Base-by-base conservation (phyloP, 2,113 vertebrate species). In the Channa maculata region DNA sequence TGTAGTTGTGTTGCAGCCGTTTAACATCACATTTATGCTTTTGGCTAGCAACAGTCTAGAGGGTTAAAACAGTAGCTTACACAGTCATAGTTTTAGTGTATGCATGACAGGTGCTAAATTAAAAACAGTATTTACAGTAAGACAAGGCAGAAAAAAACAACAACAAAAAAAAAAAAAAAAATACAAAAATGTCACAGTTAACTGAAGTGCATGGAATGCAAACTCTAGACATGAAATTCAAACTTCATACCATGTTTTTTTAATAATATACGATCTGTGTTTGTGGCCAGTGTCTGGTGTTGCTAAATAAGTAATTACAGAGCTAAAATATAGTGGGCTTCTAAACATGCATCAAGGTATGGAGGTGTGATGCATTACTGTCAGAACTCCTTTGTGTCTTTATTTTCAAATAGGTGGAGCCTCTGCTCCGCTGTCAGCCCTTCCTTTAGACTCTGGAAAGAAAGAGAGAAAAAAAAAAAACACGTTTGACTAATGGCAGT, bases 31-130 rank as follows among this genome's bases (percentile, higher is more conserved):
- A 86, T 79, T 80, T 79, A 78, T 55, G 92, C 87, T 79, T 89
- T 89, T 87, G 91, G 91, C 90, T 86, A 90, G 80, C 92, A 91
- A 94, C 88, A 89, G 88, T 90, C 89, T 91, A 82, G 79, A 75
- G 79, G 82, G 91, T 94, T 94, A 92, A 93, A 94, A 95, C 94
- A 94, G 95, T 95, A 95, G 94, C 94, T 94, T 94, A 95, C 94
- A 94, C 93, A 81, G 88, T 92, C 90, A 90, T 86, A 90, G 83
- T 89, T 93, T 94, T 93, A 94, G 89, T 92, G 88, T 93, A 91
- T 64, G 88, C 86, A 85, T 34, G 79, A 76, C 77, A 88, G 85
- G 92, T 79, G 88, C 84, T 91, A 85, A 78, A 81, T 94, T 92
- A 94, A 95, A 94, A 94, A 92, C 87, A 89, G 45, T 95, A 95